These are phyloP conservation scores for Sciaenops ocellatus DNA, from an alignment of 2,797 vertebrate genomes.

Conservation along the genomic window DNA sequence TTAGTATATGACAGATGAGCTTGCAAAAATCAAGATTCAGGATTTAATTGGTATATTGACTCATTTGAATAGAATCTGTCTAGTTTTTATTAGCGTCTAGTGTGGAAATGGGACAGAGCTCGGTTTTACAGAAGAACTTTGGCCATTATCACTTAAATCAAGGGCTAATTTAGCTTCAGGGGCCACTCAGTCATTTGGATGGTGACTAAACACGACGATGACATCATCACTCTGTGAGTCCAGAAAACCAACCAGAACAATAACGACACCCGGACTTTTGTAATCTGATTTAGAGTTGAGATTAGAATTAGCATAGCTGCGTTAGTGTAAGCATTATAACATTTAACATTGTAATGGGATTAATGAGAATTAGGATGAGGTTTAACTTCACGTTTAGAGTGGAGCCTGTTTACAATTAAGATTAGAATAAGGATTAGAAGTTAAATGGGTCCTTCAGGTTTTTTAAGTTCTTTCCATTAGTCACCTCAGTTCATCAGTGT, in stretches of 20 bases:
- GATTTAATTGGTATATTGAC: background rate
- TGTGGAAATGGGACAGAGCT: conserved; percentile 15
- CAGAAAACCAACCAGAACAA: background rate
- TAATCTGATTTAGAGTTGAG: background rate
- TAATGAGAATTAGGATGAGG: background rate
- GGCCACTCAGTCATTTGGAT: background rate
- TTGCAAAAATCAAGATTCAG: background rate
- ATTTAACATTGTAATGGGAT: background rate
- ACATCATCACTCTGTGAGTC: background rate
- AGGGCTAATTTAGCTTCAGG: background rate
- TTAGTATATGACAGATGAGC: too few species aligned
- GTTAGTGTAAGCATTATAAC: background rate
- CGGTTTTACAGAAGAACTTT: background rate
- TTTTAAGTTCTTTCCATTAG: background rate
- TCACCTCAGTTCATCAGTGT: background rate
- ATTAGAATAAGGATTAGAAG: background rate
- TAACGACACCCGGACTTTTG: background rate
- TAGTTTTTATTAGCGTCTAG: background rate
- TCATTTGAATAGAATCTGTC: background rate
- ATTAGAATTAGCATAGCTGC: background rate
- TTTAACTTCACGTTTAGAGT: background rate
- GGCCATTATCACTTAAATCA: too few species aligned
- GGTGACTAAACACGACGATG: background rate
- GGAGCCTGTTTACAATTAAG: background rate
- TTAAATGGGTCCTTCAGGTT: too few species aligned